Evolutionary conservation across 2,113 vertebrate species (phyloP).

Genomic region (Trichechus manatus): DNA sequence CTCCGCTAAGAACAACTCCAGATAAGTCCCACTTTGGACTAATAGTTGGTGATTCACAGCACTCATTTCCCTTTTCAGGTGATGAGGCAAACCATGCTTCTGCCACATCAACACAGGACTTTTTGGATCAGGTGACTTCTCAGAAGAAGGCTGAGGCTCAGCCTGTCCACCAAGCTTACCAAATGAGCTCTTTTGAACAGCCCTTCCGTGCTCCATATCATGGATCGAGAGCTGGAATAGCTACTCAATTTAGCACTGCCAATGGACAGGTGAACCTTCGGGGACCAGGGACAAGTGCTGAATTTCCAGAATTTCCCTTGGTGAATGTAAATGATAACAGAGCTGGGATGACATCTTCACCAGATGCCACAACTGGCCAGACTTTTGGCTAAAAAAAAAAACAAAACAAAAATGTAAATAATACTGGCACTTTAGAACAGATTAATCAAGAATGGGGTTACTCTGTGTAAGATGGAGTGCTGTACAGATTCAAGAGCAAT

Average conservation of each 20-base stretch:
- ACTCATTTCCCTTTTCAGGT: conserved; percentile 98
- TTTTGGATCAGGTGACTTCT: conserved; percentile 97
- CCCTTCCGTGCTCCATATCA: conserved; percentile 97
- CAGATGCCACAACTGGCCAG: conserved; percentile 96
- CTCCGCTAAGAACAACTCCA: conserved; percentile 95
- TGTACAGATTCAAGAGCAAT: conserved; percentile 89
- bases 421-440: conserved; percentile 96
- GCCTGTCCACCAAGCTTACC: conserved; percentile 96
- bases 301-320: conserved; percentile 98
- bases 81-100: conserved; percentile 96
- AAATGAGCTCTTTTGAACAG: conserved; percentile 97
- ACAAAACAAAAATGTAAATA: conserved; percentile 87
- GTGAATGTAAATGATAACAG: conserved; percentile 96
- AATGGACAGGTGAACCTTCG: conserved; percentile 97
- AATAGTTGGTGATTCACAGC: conserved; percentile 97
- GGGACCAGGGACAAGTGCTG: conserved; percentile 94
- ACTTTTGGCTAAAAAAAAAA: conserved; percentile 94
- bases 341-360: conserved; percentile 97
- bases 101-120: conserved; percentile 96
- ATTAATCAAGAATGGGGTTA: conserved; percentile 91
- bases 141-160: conserved; percentile 97
- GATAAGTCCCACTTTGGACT: conserved; percentile 99
- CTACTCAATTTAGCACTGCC: conserved; percentile 96
- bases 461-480: conserved; percentile 90
- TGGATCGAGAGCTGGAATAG: conserved; percentile 93